Evolutionary conservation across 2,797 vertebrate genomes (phyloP).

Genomic region (Leptoclinus maculatus): DNA sequence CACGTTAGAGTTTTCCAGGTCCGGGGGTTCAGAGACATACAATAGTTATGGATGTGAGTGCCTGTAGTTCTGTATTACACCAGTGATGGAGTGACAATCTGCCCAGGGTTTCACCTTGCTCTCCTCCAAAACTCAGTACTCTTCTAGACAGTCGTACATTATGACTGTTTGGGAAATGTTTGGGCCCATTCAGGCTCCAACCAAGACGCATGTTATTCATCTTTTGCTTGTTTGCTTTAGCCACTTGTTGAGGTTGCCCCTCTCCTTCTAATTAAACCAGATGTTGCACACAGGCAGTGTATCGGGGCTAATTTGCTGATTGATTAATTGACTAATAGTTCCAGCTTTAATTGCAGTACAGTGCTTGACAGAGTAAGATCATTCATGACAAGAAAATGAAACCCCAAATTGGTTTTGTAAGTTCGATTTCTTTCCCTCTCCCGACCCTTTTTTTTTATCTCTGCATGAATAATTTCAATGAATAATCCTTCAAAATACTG

Average conservation of each 20-base stretch:
- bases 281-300: background rate
- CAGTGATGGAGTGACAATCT: constrained; percentile 6
- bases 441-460: background rate
- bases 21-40: constrained; percentile 7
- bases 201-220: background rate
- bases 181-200: background rate
- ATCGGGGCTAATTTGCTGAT: background rate
- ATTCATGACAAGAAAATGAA: background rate
- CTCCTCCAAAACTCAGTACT: background rate
- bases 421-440: background rate
- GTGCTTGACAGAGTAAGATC: background rate
- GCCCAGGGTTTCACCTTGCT: background rate
- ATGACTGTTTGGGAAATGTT: background rate
- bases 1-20: background rate
- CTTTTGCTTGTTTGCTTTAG: background rate
- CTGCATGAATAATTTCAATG: background rate
- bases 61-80: constrained; percentile 14
- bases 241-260: background rate
- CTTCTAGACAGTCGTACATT: background rate
- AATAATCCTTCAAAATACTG: background rate
- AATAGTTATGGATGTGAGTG: constrained; percentile 9
- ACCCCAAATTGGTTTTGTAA: background rate
- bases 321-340: background rate
- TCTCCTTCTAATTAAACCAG: background rate
- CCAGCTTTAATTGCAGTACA: background rate